A percentile compares a stretch with the other conserved stretches of the same genome.
Evolutionary conservation across 1,140 invertebrate species (phyloP).

Genomic region (Zaprionus gabonicus): DNA sequence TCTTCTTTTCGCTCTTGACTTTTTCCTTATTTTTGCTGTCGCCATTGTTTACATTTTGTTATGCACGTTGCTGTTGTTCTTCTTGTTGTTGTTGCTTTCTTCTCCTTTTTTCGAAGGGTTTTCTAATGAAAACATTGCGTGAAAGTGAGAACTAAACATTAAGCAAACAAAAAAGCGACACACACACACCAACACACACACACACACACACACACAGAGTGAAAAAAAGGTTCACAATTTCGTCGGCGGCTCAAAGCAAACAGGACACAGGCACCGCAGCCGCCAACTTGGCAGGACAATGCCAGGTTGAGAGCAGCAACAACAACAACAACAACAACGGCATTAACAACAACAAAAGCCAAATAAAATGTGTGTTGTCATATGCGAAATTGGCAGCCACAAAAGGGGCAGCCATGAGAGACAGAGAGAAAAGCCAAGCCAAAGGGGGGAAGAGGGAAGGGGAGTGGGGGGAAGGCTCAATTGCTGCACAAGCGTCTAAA

Average conservation of each 20-base stretch:
- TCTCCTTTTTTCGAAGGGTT: slow-evolving; percentile 17
- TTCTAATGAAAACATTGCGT: slow-evolving; percentile 81
- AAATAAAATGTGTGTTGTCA: slow-evolving; percentile 31
- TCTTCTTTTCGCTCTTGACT: slow-evolving; percentile 29
- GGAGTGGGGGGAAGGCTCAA: slow-evolving; percentile 17
- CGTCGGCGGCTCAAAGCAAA: slow-evolving; percentile 54
- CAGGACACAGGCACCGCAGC: slow-evolving; percentile 54
- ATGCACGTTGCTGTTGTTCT: slow-evolving; percentile 20
- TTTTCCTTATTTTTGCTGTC: slow-evolving; percentile 37
- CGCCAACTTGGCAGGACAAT: slow-evolving; percentile 48
- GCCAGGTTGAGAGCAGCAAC: slow-evolving; percentile 12
- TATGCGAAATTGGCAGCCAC: slow-evolving; percentile 42
- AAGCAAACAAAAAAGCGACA: slow-evolving; percentile 64
- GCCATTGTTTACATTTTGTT: slow-evolving; percentile 36
- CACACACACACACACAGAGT: slow-evolving; percentile 18
- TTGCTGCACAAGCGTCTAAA: slow-evolving; percentile 32
- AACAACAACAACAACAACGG: slow-evolving; percentile 10
- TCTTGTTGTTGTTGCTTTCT: slow-evolving; percentile 17
- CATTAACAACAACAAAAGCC: slow-evolving; percentile 16
- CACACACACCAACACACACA: slow-evolving; percentile 9
- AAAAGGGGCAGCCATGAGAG: slow-evolving; percentile 17
- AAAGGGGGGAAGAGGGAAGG: too few relatives aligned
- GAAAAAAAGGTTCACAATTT: slow-evolving; percentile 71
- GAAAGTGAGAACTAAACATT: slow-evolving; percentile 82
- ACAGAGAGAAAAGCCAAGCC: slow-evolving; percentile 9